phyloP scores from a whole-genome alignment of 2,797 vertebrate genomes.

The Phylloscopus collybita region DNA sequence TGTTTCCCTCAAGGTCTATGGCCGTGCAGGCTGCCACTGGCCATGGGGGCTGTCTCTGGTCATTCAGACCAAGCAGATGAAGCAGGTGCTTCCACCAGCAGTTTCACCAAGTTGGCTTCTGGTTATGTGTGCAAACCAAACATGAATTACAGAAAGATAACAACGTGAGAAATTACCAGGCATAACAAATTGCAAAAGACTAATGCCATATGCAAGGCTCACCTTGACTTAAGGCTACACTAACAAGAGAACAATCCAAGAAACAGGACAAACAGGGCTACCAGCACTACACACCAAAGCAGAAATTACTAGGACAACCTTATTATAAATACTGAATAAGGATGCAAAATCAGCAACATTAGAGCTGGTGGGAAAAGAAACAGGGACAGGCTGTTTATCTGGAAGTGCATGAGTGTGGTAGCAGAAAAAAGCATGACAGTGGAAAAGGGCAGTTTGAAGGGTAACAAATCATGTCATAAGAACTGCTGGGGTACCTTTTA shows the following conservation, averaged over 20 bases:
- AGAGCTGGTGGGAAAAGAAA: background rate
- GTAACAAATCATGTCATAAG: background rate
- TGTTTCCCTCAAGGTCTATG: background rate
- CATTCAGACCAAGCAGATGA: background rate
- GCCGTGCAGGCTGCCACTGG: background rate
- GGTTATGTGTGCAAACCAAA: background rate
- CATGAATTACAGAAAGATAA: background rate
- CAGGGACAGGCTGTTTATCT: background rate
- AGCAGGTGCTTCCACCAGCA: background rate
- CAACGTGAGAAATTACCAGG: background rate
- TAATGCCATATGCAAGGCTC: background rate
- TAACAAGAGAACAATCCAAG: background rate
- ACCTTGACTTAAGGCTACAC: background rate
- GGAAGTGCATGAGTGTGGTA: rapidly evolving
- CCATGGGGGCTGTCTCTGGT: background rate
- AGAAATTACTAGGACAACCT: background rate
- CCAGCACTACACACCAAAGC: background rate
- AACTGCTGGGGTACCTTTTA: background rate
- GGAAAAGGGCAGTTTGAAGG: background rate
- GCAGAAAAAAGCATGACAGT: background rate
- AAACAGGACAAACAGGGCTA: background rate
- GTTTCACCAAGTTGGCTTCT: background rate
- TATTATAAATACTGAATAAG: background rate
- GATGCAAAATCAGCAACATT: background rate
- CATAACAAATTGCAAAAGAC: background rate